A percentile compares a stretch with the other conserved stretches of the same genome.
These are phyloP conservation scores for Ectobius pallidus DNA, from an alignment of 2,888 invertebrate species.

Conservation along the genomic window DNA sequence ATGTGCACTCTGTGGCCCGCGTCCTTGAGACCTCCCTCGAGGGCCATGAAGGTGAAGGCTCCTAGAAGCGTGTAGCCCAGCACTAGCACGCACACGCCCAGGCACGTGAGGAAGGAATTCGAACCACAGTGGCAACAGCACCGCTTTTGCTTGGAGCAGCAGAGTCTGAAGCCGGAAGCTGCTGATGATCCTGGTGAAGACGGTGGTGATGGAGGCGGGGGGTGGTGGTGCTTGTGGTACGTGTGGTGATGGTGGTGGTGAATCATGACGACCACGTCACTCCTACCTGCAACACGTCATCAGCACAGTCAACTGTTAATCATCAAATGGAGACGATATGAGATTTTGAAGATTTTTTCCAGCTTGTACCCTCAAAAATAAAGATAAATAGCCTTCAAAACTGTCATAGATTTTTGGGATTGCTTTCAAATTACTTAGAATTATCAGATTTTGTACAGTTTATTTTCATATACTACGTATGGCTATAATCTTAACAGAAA, in stretches of 20 bases:
- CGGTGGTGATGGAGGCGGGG: conserved; percentile 32
- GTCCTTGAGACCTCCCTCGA: conserved; percentile 66
- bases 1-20: conserved; percentile 45
- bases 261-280: not conserved
- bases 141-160: conserved; percentile 23
- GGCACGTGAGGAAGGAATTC: conserved; percentile 77
- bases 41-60: conserved; percentile 86
- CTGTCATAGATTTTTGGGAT: no score
- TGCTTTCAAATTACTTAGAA: no score
- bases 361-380: no score
- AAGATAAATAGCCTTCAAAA: no score
- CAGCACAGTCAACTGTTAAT: no score
- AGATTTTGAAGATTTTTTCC: no score
- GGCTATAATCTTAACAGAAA: no score
- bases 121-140: conserved; percentile 57
- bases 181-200: conserved; percentile 29
- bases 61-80: conserved; percentile 91
- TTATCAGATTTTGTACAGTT: no score
- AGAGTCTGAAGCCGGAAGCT: conserved; percentile 15
- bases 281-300: no score
- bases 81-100: conserved; percentile 84
- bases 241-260: conserved; percentile 17
- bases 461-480: no score
- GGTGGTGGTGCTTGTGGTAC: conserved; percentile 13
- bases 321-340: no score